Evolutionary conservation across 2,797 vertebrate species (phyloP).

Genomic region (Scyliorhinus canicula): DNA sequence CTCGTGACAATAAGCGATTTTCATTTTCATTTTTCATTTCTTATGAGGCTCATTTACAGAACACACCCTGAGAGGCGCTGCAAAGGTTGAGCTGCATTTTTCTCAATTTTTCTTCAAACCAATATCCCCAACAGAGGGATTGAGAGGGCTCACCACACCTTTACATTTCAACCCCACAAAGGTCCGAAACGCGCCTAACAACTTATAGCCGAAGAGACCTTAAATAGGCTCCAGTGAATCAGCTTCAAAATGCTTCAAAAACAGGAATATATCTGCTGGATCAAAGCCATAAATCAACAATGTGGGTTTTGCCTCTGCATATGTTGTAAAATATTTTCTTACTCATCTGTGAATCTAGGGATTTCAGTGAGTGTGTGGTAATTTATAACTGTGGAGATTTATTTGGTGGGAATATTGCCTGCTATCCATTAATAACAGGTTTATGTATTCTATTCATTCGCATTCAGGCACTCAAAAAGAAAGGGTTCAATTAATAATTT

Average conservation of each 20-base stretch:
- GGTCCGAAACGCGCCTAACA: not conserved
- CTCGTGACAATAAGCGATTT: too few relatives aligned
- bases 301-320: not conserved
- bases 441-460: not conserved
- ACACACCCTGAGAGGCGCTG: not conserved
- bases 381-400: not conserved
- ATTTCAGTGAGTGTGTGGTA: not conserved
- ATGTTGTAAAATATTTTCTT: not conserved
- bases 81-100: not conserved
- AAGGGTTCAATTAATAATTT: not conserved
- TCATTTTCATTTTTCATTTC: too few relatives aligned
- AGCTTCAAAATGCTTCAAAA: not conserved
- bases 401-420: not conserved
- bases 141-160: not conserved
- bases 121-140: not conserved
- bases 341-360: not conserved
- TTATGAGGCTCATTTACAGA: not conserved
- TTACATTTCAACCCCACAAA: not conserved
- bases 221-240: not conserved
- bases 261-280: not conserved
- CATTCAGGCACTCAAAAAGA: not conserved
- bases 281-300: conserved; percentile 1
- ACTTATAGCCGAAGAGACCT: not conserved
- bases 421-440: not conserved
- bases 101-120: not conserved